Conservation (phyloP, 2,888 invertebrate genomes). For the Esperia sulphurella region DNA sequence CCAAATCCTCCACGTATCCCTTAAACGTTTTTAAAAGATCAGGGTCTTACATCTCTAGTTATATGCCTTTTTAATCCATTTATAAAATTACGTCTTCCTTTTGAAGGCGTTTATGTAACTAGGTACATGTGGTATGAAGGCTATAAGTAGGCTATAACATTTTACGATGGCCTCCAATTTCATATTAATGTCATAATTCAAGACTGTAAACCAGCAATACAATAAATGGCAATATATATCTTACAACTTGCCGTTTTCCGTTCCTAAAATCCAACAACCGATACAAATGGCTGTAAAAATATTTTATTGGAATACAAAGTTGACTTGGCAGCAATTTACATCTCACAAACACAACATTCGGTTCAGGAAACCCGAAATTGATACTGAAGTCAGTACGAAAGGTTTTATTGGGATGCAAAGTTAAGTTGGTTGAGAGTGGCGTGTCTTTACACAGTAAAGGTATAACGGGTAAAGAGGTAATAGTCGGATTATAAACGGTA, state of each 20-base stretch:
- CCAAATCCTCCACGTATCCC: too few species aligned
- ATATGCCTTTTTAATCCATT: too few species aligned
- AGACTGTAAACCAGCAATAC: constrained; percentile 18
- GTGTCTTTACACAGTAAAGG: constrained; percentile 34
- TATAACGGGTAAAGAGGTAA: constrained; percentile 25
- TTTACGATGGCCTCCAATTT: constrained; percentile 11
- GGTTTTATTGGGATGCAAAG: constrained; percentile 3
- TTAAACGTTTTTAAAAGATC: too few species aligned
- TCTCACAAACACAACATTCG: not conserved
- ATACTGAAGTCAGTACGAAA: not conserved
- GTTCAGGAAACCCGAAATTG: not conserved
- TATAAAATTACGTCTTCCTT: too few species aligned
- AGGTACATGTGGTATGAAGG: not conserved
- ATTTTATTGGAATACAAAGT: too few species aligned
- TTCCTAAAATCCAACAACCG: not conserved
- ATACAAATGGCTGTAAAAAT: too few species aligned
- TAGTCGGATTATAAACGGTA: constrained; percentile 11
- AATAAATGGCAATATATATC: constrained; percentile 6
- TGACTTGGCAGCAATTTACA: not conserved
- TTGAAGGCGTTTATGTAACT: not conserved
- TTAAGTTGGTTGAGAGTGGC: constrained; percentile 19
- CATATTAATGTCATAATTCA: constrained; percentile 29
- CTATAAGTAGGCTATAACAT: constrained; percentile 11
- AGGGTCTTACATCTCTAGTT: too few species aligned
- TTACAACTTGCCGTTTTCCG: not conserved